A percentile compares a stretch with the other conserved stretches of the same genome.
Evolutionary conservation across 2,113 vertebrate genomes (phyloP).

Genomic region (Geococcyx californianus): DNA sequence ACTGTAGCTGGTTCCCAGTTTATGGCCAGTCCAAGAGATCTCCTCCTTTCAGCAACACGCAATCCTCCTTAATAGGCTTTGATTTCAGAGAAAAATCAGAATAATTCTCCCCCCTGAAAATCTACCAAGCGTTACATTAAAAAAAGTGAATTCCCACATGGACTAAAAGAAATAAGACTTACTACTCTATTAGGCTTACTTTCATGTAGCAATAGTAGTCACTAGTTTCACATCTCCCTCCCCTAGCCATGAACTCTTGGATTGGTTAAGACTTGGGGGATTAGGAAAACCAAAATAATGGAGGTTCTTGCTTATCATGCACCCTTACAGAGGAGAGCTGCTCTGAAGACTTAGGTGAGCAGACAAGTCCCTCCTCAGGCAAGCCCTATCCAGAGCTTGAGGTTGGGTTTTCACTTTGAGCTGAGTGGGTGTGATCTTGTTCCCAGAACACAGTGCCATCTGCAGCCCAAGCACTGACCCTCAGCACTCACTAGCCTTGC

Average conservation of each 20-base stretch:
- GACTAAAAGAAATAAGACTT: background rate
- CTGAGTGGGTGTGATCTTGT: rapidly evolving
- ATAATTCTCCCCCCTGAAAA: background rate
- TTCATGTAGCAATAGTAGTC: background rate
- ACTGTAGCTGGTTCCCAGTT: background rate
- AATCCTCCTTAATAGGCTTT: background rate
- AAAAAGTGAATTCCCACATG: background rate
- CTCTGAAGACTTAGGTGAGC: background rate
- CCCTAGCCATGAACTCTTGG: background rate
- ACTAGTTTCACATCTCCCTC: background rate
- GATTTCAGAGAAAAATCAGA: background rate
- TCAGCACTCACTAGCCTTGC: background rate
- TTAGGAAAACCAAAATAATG: background rate
- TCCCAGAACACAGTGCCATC: rapidly evolving
- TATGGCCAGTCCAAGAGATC: background rate
- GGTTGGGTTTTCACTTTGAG: background rate
- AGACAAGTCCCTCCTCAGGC: background rate
- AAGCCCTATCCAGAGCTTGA: background rate
- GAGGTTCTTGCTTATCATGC: rapidly evolving
- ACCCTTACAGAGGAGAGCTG: background rate
- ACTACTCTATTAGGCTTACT: background rate
- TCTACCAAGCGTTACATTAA: background rate
- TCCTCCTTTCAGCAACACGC: background rate
- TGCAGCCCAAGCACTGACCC: background rate
- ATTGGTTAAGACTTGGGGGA: background rate